Evolutionary conservation across 64 coral and sea anemone genomes (phyloP), one percentile per base, ranked within the genome.

Genomic region (Montipora efflorescens): DNA sequence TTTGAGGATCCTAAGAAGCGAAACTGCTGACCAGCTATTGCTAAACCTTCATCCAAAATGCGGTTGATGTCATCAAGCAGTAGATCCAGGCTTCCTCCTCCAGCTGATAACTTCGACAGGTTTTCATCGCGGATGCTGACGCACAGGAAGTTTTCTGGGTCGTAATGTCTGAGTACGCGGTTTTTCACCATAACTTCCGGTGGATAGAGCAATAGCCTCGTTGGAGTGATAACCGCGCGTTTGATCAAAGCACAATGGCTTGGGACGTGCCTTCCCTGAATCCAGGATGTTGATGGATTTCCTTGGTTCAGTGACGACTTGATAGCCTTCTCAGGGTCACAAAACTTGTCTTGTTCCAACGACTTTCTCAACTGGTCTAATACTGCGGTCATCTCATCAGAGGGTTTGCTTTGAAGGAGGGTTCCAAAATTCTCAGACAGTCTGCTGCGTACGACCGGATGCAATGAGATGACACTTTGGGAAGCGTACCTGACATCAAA

Each of bases 111-210:
- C 57, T 91, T 93, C 9, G 97, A 99, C 23, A 90, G 94, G 55
- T 99, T 95, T 23, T 99, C 94, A 28, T 99, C 97, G 28, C 97
- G 92, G 5, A 99, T 94, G 47, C 89, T 96, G 21, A 92, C 87
- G 45, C 97, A 96, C 7, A 99, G 67, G n/a, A 99, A 99, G 51
- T 94, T 19, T 5, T 88, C 75, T 6, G 95, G 86, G 23, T 92
- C 57, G 84, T 89, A 99, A 21, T 99, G 81, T 79, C 97, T 87
- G 7, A 99, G 92, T 0, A 99, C 94, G 1, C 97, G 94, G 77
- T 96, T 99, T 75, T 99, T 99, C 23, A 82, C 83, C 91, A 96
- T 99, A 13, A 99, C 88, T 94, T 99, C 97, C 52, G 91, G 79
- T 22, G 94, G 89, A 21, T 90, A 90, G 10, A 94, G 89, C 2